Percentiles rank a stretch among this genome's conserved stretches.
These are phyloP conservation scores for Bicyclus anynana DNA, from an alignment of 1,140 invertebrate species.

Conservation along the genomic window DNA sequence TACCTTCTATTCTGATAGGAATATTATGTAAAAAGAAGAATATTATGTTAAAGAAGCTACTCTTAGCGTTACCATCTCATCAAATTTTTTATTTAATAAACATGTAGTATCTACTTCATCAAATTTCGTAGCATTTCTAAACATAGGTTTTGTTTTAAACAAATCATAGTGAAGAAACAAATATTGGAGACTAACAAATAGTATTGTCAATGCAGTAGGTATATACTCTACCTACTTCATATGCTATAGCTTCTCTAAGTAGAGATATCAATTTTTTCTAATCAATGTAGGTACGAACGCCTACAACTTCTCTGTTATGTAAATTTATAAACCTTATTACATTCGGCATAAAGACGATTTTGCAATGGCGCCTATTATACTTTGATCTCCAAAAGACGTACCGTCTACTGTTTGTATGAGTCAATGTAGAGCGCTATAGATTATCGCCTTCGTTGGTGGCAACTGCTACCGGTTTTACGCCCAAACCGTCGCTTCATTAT, in stretches of 20 bases:
- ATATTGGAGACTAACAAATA: no score
- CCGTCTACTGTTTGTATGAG: slow-evolving; percentile 13
- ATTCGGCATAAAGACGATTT: background rate
- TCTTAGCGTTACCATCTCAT: no score
- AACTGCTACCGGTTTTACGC: slow-evolving; percentile 63
- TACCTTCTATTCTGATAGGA: no score
- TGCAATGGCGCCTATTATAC: background rate
- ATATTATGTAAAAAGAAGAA: no score
- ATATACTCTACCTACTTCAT: no score
- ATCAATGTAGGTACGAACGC: background rate
- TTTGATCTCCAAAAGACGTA: background rate
- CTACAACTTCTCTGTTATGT: background rate
- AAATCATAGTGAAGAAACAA: no score
- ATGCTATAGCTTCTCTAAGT: background rate
- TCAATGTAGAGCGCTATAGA: slow-evolving; percentile 32
- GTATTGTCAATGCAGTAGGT: no score
- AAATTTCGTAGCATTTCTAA: no score
- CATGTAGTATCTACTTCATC: no score
- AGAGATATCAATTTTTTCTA: background rate
- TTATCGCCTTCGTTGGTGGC: slow-evolving; percentile 46
- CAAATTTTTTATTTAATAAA: no score
- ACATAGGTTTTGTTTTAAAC: no score
- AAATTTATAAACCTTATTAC: background rate
- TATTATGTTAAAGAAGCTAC: no score
- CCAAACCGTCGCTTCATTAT: slow-evolving; percentile 43